A percentile compares a stretch with the other conserved stretches of the same genome.
These are phyloP conservation scores for Prochilodus magdalenae DNA, from an alignment of 2,113 vertebrate genomes.

Conservation along the genomic window DNA sequence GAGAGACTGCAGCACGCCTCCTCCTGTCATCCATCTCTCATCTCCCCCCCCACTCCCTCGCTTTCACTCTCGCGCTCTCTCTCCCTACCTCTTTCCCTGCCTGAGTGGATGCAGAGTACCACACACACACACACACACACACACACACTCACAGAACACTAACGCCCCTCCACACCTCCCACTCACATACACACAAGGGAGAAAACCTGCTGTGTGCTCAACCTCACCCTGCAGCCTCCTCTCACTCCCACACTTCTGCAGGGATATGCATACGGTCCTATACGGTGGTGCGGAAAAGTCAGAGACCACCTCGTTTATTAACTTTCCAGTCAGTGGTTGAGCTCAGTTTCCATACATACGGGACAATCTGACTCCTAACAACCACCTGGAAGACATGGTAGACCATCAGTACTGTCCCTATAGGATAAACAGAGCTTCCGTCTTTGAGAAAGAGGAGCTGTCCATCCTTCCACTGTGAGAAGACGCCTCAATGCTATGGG, in stretches of 20 bases:
- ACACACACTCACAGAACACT: conserved; percentile 27
- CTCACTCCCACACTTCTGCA: conserved; percentile 47
- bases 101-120: conserved; percentile 51
- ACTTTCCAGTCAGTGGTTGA: too few relatives aligned
- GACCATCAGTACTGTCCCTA: too few relatives aligned
- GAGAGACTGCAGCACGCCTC: conserved; percentile 50
- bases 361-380: too few relatives aligned
- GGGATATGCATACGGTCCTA: conserved; percentile 49
- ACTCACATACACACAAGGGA: conserved; percentile 39
- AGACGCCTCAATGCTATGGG: too few relatives aligned
- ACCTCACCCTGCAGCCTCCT: conserved; percentile 19
- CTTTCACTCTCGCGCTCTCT: conserved; percentile 49
- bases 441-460: too few relatives aligned
- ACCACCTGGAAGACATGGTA: too few relatives aligned
- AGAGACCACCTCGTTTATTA: too few relatives aligned
- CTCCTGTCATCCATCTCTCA: conserved; percentile 56
- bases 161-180: conserved; percentile 31
- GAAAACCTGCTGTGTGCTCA: conserved; percentile 1
- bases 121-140: conserved; percentile 65
- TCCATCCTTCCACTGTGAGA: too few relatives aligned
- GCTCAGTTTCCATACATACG: too few relatives aligned
- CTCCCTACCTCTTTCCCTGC: conserved; percentile 60
- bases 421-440: too few relatives aligned
- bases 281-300: conserved; percentile 54
- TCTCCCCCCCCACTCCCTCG: conserved; percentile 58